A percentile compares a stretch with the other conserved stretches of the same genome.
phyloP scores from a whole-genome alignment of 2,888 invertebrate species.

The Lepidonotus clava region DNA sequence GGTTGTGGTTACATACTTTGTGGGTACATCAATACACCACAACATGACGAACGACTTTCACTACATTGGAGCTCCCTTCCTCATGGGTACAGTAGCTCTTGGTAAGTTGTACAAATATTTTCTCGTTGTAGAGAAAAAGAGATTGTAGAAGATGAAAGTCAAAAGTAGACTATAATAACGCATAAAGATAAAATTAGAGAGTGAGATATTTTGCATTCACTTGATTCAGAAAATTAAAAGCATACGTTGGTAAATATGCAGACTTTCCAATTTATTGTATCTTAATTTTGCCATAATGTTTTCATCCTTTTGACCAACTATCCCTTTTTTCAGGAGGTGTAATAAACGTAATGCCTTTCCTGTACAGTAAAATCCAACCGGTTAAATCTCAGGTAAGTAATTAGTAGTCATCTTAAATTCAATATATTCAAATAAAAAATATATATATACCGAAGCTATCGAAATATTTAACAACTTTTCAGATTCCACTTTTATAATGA shows the following conservation, averaged over 20 bases:
- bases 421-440: too few species aligned
- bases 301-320: too few species aligned
- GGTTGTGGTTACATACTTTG: constrained; percentile 78
- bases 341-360: constrained; percentile 77
- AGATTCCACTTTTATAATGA: too few species aligned
- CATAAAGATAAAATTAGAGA: too few species aligned
- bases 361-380: constrained; percentile 76
- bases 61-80: constrained; percentile 75
- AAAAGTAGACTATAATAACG: too few species aligned
- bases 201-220: too few species aligned
- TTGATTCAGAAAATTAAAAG: too few species aligned
- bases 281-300: too few species aligned
- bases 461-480: too few species aligned
- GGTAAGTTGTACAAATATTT: constrained; percentile 65
- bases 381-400: constrained; percentile 69
- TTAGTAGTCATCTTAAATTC: background rate
- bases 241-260: too few species aligned
- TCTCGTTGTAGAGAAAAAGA: background rate
- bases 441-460: too few species aligned
- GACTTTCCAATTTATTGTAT: too few species aligned
- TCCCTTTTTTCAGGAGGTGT: constrained; percentile 72
- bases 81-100: constrained; percentile 80
- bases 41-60: constrained; percentile 72
- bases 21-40: constrained; percentile 75
- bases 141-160: background rate